Base-by-base conservation (phyloP, 1,140 invertebrate genomes). In the Hypothenemus hampei region DNA sequence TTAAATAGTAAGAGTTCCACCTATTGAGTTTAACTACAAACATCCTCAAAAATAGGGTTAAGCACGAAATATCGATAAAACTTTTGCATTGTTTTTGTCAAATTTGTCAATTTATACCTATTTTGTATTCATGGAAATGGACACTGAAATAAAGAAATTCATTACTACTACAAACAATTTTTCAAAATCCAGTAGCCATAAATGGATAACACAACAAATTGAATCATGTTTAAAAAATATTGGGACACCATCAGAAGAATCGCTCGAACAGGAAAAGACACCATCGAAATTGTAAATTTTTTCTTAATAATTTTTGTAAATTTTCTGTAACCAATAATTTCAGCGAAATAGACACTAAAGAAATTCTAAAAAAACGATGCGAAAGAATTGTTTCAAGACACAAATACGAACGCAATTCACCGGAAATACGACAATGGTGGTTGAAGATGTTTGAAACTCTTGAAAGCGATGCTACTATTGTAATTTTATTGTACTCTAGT, bases 341-440 rank as follows among this genome's bases (percentile, higher is more conserved):
- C 15, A 37, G 35, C 15, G 35, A 7, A 37, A 37, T 23, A 6
- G 19, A 18, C 11, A 44, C 2, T 7, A 23, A 44, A 15, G n/a
- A 18, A 4, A 33, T 15, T 21, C 21, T 47, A 18, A 31, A 31
- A 22, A 39, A 37, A 26, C 47, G 37, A 26, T 60, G 58, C 35
- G 21, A 40, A 2, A 33, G 55, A 33, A 24, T 24, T 3, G 39
- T 60, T 40, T 49, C 20, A 13, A 26, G 33, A 4, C 47, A 40
- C 26, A 60, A 57, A 60, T 57, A 57, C 31, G 54, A 60, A 39
- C 36, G 57, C n/a, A 50, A 59, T 45, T 19, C 23, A 3, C 46
- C 57, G 11, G 51, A 57, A 48, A 29, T 46, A 22, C 23, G 15
- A 2, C 48, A 57, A 19, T 60, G 54, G 54, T 60, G 58, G 58